Evolutionary conservation across 2,797 vertebrate genomes (phyloP).

Genomic region (Okamejei kenojei): DNA sequence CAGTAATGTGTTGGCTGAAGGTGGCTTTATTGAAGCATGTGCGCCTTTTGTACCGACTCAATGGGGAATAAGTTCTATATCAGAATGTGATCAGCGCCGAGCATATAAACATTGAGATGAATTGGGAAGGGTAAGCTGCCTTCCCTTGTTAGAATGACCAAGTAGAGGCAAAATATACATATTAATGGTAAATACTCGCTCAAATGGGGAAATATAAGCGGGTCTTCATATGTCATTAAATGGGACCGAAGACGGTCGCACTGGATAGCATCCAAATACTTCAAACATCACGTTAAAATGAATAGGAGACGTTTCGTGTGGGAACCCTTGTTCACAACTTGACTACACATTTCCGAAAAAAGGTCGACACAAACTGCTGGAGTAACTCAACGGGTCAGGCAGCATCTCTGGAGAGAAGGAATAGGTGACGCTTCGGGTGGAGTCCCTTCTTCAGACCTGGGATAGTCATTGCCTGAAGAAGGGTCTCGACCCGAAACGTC

Average conservation of each 20-base stretch:
- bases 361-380: too few species aligned
- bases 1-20: slow-evolving; percentile 29
- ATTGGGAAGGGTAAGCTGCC: neutral
- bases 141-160: neutral
- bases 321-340: too few species aligned
- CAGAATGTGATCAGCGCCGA: neutral
- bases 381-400: too few species aligned
- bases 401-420: too few species aligned
- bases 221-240: neutral
- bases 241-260: neutral
- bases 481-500: too few species aligned
- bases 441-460: too few species aligned
- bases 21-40: slow-evolving; percentile 34
- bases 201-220: neutral
- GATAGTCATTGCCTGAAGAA: too few species aligned
- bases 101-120: neutral
- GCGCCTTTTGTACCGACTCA: neutral
- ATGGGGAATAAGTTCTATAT: neutral
- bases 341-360: too few species aligned
- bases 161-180: too few species aligned
- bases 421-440: too few species aligned
- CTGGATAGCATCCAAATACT: neutral
- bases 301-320: too few species aligned
- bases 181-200: neutral
- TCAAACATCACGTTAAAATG: neutral